Evolutionary conservation across 2,113 vertebrate species (phyloP), one percentile per base, ranked within the genome.

Genomic region (Microtus pennsylvanicus): DNA sequence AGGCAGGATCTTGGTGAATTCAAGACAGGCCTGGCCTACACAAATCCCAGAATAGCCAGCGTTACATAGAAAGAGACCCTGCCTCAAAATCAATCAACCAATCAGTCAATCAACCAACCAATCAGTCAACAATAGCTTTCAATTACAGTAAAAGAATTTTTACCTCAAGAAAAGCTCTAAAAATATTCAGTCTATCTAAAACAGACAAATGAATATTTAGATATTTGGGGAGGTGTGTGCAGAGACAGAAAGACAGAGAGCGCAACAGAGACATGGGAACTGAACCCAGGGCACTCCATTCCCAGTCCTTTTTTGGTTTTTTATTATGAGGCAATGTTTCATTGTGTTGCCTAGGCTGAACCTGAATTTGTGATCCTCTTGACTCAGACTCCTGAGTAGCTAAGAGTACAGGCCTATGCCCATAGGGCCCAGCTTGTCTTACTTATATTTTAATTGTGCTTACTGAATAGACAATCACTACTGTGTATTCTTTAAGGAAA

Each of bases 381-480:
- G 69, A 72, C n/a, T 72, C 22, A 17, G 50, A 26, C 13, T 38
- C 33, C 21, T 52, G 22, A 22, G 35, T 10, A 87, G 28, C 85
- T n/a, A 33, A 87, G 33, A 38, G n/a, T 28, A 72, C 35, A 88
- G 69, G 50, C 24, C 47, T 55, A 50, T 70, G 45, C 22, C 58
- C 13, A 88, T 13, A 24, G 50, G 69, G 70, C 24, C n/a, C n/a
- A 55, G 22, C 50, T 76, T 75, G n/a, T 69, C 63, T 89, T 58
- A 83, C 80, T 91, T 63, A 45, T n/a, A 38, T n/a, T 81, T 94
- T 65, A 90, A 89, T 65, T n/a, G 83, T 35, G 12, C 70, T 87
- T 52, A 63, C 24, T 80, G 87, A 90, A 65, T 16, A 82, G 2
- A 76, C 90, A 33, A 80, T 17, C 77, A 55, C 65, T 90, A 75